These are phyloP conservation scores for Drosophila leontia DNA, from an alignment of 1,140 invertebrate species.

Conservation along the genomic window DNA sequence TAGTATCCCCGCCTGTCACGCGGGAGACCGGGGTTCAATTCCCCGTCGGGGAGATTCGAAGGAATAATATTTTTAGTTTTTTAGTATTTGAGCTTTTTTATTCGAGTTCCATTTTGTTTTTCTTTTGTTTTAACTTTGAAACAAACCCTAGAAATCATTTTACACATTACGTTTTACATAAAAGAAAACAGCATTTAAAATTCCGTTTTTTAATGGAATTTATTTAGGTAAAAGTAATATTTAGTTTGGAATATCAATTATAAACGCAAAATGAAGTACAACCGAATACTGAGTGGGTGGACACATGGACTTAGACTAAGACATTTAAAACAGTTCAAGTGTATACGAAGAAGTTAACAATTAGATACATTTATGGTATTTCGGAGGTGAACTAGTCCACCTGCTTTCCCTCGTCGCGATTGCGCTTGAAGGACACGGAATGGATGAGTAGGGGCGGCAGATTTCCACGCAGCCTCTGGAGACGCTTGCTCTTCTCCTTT, in stretches of 20 bases:
- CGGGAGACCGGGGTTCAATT: conserved; percentile 86
- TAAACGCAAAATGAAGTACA: conserved; percentile 33
- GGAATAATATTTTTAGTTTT: not conserved
- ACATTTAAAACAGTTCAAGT: conserved; percentile 21
- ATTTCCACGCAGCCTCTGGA: conserved; percentile 77
- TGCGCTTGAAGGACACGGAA: conserved; percentile 81
- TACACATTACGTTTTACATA: no score
- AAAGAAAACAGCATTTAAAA: not conserved
- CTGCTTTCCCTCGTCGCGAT: conserved; percentile 76
- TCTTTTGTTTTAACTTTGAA: not conserved
- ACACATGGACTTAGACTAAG: conserved; percentile 16
- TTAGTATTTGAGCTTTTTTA: not conserved
- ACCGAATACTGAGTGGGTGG: conserved; percentile 40
- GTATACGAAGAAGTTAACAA: conserved; percentile 1
- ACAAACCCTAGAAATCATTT: not conserved
- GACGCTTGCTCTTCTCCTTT: conserved; percentile 79
- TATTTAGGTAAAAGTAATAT: conserved; percentile 15
- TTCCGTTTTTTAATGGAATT: not conserved
- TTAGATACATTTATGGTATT: conserved; percentile 2
- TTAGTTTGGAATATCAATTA: conserved; percentile 36
- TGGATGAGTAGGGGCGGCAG: conserved; percentile 81
- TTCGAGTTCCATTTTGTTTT: conserved; percentile 1
- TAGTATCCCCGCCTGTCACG: conserved; percentile 86
- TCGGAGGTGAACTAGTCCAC: conserved; percentile 52
- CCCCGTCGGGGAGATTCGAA: conserved; percentile 85